A percentile compares a stretch with the other conserved stretches of the same genome.
These are phyloP conservation scores for Leptothorax acervorum DNA, from an alignment of 2,888 invertebrate species.

Conservation along the genomic window DNA sequence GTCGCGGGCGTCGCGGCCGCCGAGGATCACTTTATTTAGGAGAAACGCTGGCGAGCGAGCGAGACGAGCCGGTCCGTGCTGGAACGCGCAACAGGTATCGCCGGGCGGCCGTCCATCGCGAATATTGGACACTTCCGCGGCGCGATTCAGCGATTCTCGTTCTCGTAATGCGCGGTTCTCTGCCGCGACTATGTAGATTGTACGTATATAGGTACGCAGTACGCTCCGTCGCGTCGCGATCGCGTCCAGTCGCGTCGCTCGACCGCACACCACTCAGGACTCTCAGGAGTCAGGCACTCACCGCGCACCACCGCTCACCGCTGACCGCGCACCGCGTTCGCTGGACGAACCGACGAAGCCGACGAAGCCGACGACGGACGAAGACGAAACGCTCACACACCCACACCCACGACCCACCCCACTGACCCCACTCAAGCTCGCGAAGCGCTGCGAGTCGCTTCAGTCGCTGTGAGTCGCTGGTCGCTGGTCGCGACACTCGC, in stretches of 20 bases:
- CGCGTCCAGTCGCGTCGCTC: too few species aligned
- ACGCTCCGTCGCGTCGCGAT: not conserved
- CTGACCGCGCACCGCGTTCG: constrained; percentile 11
- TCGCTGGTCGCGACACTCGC: too few species aligned
- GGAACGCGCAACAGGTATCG: constrained; percentile 80
- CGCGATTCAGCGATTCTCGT: not conserved
- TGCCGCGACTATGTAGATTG: constrained; percentile 6
- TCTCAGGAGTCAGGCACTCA: too few species aligned
- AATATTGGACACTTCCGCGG: constrained; percentile 30
- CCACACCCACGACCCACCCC: too few species aligned
- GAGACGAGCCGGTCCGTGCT: constrained; percentile 58
- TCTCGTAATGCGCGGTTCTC: constrained; percentile 20
- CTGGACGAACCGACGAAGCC: too few species aligned
- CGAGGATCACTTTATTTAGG: constrained; percentile 55
- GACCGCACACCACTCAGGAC: too few species aligned
- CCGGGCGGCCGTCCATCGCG: constrained; percentile 75
- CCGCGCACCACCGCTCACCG: too few species aligned
- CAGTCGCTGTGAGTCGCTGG: too few species aligned
- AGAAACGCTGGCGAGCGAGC: constrained; percentile 33
- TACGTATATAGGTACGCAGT: not conserved
- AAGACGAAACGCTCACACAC: constrained; percentile 45
- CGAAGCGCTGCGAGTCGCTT: too few species aligned
- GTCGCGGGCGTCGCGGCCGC: too few species aligned
- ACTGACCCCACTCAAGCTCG: too few species aligned
- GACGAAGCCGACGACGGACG: too few species aligned